phyloP scores from a whole-genome alignment of 2,797 vertebrate species.

The Alauda arvensis region DNA sequence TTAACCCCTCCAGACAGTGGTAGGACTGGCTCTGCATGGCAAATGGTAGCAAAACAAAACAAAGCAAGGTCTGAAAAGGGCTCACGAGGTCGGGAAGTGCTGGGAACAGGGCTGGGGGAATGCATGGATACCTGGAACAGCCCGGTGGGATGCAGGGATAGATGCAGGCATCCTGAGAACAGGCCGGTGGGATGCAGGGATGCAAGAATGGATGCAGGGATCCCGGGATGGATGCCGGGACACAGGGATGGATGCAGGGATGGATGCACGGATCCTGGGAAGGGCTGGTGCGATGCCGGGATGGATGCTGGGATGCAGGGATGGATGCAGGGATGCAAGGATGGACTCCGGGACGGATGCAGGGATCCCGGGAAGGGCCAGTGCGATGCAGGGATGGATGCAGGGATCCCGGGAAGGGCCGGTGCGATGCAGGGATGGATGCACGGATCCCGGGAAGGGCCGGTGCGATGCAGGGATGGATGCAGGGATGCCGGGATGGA shows the following conservation, averaged over 20 bases:
- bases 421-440: neutral
- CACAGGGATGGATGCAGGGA: neutral
- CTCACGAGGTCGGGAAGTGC: fast-evolving
- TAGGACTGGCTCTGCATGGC: fast-evolving
- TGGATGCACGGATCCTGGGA: neutral
- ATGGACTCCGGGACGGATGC: too few species aligned
- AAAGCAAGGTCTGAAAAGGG: neutral
- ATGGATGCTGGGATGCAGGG: neutral
- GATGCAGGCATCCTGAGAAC: too few species aligned
- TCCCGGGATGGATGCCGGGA: too few species aligned
- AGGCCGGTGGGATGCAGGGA: too few species aligned
- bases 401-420: fast-evolving
- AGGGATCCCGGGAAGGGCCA: too few species aligned
- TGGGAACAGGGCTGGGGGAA: fast-evolving
- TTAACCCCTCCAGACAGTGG: fast-evolving
- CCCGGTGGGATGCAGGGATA: fast-evolving
- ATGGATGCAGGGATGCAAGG: neutral
- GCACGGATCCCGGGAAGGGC: neutral
- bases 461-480: neutral
- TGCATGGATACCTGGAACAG: fast-evolving
- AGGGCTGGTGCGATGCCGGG: neutral
- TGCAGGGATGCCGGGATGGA: fast-evolving
- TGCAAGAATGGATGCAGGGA: neutral
- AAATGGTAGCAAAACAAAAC: fast-evolving
- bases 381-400: fast-evolving